phyloP scores from a whole-genome alignment of 2,113 vertebrate species.

The Canis aureus region DNA sequence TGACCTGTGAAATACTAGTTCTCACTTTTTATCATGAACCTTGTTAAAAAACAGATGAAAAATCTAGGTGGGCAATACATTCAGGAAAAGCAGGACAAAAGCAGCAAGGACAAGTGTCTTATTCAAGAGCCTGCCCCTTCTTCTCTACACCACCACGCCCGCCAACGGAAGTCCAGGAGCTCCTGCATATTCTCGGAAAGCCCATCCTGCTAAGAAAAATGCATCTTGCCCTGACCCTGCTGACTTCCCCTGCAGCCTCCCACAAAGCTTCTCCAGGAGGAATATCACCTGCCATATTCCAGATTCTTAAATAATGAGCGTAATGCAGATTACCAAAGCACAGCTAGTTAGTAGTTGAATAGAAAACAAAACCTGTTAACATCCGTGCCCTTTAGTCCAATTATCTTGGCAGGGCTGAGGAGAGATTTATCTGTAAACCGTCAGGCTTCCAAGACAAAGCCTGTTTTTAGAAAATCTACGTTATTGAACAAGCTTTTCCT shows the following conservation, averaged over 20 bases:
- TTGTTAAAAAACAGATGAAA: slow-evolving; percentile 73
- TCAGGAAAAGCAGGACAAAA: neutral
- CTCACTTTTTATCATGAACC: slow-evolving; percentile 60
- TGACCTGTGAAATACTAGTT: slow-evolving; percentile 74
- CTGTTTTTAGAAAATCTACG: neutral
- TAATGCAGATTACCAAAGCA: slow-evolving; percentile 33
- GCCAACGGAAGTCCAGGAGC: neutral
- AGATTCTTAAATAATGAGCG: slow-evolving; percentile 65
- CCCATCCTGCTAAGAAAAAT: neutral
- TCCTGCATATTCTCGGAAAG: neutral
- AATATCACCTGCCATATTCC: neutral
- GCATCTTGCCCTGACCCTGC: neutral
- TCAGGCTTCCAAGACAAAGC: neutral
- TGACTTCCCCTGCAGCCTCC: neutral
- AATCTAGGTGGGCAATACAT: slow-evolving; percentile 20
- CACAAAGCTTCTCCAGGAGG: slow-evolving; percentile 53
- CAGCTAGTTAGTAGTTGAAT: slow-evolving; percentile 56
- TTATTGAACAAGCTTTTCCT: neutral
- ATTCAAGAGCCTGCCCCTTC: neutral
- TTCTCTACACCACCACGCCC: fast-evolving
- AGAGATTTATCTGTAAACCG: slow-evolving; percentile 55
- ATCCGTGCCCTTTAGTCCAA: neutral
- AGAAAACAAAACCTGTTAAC: slow-evolving; percentile 66
- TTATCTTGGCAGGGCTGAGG: neutral
- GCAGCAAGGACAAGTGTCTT: neutral